Base-by-base conservation (phyloP, 1,140 invertebrate genomes). In the Aethina tumida region DNA sequence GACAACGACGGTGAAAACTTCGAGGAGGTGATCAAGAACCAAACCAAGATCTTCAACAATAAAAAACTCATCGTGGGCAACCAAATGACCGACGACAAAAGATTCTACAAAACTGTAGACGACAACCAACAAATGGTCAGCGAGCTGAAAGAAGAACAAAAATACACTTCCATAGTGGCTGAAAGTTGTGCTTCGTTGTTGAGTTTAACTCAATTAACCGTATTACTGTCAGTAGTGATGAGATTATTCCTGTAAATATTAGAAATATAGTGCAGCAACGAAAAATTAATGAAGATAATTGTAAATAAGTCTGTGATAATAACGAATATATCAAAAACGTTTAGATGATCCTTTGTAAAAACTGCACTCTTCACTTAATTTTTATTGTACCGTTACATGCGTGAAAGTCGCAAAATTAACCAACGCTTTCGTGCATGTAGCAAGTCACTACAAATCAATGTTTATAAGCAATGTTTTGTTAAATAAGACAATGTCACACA, bases 1-100 rank as follows among this genome's bases (percentile, higher is more conserved):
- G 67, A 74, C 15, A 71, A 75, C 34, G 70, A 74, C 22, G 58
- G 66, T 5, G 68, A 70, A 34, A 54, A 55, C 25, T 53, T 53
- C 22, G 55, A 56, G 28, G 57, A 50, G 15, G 21, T 56, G 5
- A 31, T 57, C 28, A 52, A 47, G 38, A 60, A 58, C 36, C 52
- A 50, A 32, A 56, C 50, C 28, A 62, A 55, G 47, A 56, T 53
- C 35, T 55, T 56, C 36, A 60, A 55, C 26, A 56, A 60, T 28
- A 58, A 57, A 39, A 58, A 58, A 40, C 37, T 62, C 18, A 56
- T 59, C 13, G 54, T 58, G 5, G 57, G 57, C 17, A 55, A 52
- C 39, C 48, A 56, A 43, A 49, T 49, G 43, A 45, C 45, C 15
- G 45, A 49, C 10, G 43, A 45, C 17, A 38, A 49, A 19, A 45